Evolutionary conservation across 2,888 invertebrate species (phyloP).

Genomic region (Siphlonurus alternatus): DNA sequence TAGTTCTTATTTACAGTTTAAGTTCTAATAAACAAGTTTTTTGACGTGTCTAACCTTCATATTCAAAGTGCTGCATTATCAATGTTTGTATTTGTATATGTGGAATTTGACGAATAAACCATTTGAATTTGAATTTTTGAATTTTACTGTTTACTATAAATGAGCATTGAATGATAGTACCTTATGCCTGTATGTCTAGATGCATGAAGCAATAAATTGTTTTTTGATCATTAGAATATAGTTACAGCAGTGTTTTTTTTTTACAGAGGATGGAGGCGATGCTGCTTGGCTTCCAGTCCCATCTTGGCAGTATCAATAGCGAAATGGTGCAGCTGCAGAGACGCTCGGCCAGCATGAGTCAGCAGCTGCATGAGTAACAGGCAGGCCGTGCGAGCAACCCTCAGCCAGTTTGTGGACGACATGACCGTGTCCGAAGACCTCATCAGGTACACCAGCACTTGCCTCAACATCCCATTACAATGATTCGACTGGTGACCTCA

Average conservation of each 20-base stretch:
- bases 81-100: no score
- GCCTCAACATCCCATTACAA: background rate
- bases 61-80: no score
- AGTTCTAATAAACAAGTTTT: no score
- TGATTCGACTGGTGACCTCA: background rate
- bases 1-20: no score
- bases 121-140: no score
- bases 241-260: constrained; percentile 18
- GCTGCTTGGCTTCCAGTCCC: constrained; percentile 49
- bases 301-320: constrained; percentile 89
- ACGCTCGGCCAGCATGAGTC: constrained; percentile 90
- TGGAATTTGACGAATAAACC: no score
- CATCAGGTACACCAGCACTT: constrained; percentile 49
- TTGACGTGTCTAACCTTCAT: no score
- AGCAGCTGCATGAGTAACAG: constrained; percentile 81
- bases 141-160: no score
- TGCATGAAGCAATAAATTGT: background rate
- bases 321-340: constrained; percentile 91
- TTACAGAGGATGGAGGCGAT: constrained; percentile 51
- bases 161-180: no score
- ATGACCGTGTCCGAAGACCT: constrained; percentile 92
- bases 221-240: background rate
- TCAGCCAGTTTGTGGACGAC: constrained; percentile 98
- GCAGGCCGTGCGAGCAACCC: constrained; percentile 81
- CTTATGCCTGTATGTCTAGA: no score